Conservation (phyloP, 2,797 vertebrate genomes). For the Pipistrellus kuhlii region DNA sequence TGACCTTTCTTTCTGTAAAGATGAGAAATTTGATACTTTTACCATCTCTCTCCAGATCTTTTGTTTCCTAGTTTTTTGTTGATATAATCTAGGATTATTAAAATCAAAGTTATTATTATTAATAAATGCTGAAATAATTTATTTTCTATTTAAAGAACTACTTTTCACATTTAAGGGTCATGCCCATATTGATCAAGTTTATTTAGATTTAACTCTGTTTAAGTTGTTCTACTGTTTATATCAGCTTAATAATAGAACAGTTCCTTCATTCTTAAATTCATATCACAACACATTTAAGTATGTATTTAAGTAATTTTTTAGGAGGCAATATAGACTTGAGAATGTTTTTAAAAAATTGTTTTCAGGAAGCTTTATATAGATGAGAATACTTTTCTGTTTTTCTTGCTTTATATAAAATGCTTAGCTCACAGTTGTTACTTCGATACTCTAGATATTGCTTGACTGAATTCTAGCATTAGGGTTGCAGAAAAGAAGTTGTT, state of each 20-base stretch:
- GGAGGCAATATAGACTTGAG: background rate
- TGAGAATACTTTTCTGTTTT: background rate
- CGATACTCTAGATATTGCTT: background rate
- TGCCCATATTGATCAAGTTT: background rate
- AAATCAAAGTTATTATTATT: background rate
- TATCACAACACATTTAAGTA: background rate
- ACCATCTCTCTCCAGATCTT: background rate
- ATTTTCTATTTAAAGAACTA: background rate
- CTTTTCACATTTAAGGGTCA: background rate
- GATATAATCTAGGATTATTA: constrained; percentile 6
- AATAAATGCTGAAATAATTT: background rate
- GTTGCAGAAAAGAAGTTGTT: background rate
- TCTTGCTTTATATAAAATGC: background rate
- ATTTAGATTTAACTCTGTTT: background rate
- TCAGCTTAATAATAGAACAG: background rate
- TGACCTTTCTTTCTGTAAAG: background rate
- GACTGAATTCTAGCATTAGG: background rate
- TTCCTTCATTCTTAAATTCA: background rate
- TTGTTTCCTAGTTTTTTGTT: background rate
- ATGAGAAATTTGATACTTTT: constrained; percentile 16
- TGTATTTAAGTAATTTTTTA: background rate
- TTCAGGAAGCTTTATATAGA: background rate
- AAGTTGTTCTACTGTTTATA: background rate
- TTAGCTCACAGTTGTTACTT: background rate
- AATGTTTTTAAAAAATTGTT: constrained; percentile 16